These are phyloP conservation scores for Sebastiscus albofasciatus DNA, from an alignment of 2,797 vertebrate genomes.

Conservation along the genomic window DNA sequence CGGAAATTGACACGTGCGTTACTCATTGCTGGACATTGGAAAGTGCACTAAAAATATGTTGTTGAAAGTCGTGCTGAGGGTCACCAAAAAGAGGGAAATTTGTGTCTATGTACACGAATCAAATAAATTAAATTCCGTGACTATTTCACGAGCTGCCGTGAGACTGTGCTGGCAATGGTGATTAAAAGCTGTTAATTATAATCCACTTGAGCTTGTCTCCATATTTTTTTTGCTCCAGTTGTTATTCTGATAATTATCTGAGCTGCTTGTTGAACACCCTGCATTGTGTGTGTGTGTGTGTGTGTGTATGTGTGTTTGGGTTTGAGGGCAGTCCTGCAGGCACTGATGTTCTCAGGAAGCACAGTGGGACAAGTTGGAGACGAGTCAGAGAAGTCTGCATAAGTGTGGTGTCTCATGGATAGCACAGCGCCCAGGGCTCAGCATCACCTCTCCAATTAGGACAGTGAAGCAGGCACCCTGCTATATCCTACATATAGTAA, in stretches of 20 bases:
- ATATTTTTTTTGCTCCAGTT: not conserved
- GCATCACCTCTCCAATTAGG: slow-evolving; percentile 62
- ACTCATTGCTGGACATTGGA: no score
- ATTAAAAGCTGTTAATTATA: not conserved
- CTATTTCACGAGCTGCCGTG: fast-evolving
- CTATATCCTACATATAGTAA: slow-evolving; percentile 11
- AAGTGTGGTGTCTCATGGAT: slow-evolving; percentile 31
- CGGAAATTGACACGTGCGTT: no score
- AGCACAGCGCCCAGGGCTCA: slow-evolving; percentile 43
- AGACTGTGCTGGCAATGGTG: not conserved
- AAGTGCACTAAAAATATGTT: no score
- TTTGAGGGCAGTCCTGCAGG: slow-evolving; percentile 43
- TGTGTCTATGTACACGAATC: no score
- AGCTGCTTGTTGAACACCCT: not conserved
- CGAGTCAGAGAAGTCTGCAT: slow-evolving; percentile 23
- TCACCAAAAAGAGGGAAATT: no score
- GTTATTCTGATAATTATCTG: not conserved
- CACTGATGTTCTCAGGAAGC: slow-evolving; percentile 34
- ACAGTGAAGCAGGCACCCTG: slow-evolving; percentile 14
- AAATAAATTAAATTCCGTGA: no score
- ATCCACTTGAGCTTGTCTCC: not conserved
- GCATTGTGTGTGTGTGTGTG: not conserved
- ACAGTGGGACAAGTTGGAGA: slow-evolving; percentile 38
- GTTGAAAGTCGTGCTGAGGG: no score
- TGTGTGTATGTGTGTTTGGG: slow-evolving; percentile 1